Evolutionary conservation across 2,888 invertebrate genomes (phyloP).

Genomic region (Argyresthia albistria): DNA sequence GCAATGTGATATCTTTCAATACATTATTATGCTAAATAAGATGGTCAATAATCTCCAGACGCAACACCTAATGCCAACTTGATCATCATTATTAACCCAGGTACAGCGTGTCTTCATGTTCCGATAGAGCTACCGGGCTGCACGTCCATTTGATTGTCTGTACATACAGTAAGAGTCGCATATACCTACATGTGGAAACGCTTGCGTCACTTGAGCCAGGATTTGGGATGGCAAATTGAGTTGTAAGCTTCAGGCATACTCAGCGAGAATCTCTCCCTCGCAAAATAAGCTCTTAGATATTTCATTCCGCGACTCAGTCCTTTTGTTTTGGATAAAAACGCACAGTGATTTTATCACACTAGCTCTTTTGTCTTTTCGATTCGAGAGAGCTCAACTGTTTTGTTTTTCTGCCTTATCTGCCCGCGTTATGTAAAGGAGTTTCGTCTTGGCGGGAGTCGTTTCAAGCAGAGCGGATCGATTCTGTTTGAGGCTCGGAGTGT

Average conservation of each 20-base stretch:
- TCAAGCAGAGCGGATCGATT: not conserved
- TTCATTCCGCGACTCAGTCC: not conserved
- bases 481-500: not conserved
- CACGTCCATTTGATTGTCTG: not conserved
- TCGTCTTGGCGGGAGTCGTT: not conserved
- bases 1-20: too few relatives aligned
- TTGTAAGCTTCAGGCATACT: constrained; percentile 31
- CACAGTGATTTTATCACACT: not conserved
- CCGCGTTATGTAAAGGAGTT: not conserved
- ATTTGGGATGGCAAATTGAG: constrained; percentile 50
- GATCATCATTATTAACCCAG: too few relatives aligned
- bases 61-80: too few relatives aligned
- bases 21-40: too few relatives aligned
- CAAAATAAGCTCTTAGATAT: constrained; percentile 2
- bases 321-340: not conserved
- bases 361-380: too few relatives aligned
- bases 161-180: not conserved
- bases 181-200: not conserved
- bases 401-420: not conserved
- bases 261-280: not conserved
- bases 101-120: too few relatives aligned
- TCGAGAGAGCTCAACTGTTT: not conserved
- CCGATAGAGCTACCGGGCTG: not conserved
- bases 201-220: constrained; percentile 31
- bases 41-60: too few relatives aligned